Evolutionary conservation across 92 coral and sea anemone genomes (phyloP), one percentile per base, ranked within the genome.

Genomic region (Zoanthus solanderi): DNA sequence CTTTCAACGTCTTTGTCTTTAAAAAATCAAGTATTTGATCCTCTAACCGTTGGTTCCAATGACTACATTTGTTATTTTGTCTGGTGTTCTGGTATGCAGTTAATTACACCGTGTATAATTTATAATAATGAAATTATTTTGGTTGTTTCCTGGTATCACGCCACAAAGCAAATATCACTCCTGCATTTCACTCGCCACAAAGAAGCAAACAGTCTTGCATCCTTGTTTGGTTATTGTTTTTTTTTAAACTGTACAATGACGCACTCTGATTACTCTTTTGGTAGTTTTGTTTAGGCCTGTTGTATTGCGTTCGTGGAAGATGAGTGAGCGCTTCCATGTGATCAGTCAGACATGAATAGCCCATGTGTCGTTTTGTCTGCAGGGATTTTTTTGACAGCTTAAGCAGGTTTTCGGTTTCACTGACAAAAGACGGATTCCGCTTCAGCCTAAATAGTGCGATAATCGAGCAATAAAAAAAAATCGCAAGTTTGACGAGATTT

Each of bases 401-500:
- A 16, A 16, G 15, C 60, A 63, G 75, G 61, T 46, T 81, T 81
- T 65, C 85, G 18, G 85, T 81, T 81, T 81, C 75, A 67, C 12
- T 54, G 50, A 57, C 14, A 12, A 30, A 48, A 75, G n/a, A 45
- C 79, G 50, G 56, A 47, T 13, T 4, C 11, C 14, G 48, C 5
- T 8, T 45, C 32, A 11, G 17, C 14, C 61, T 1, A 9, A 14
- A 10, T 47, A 6, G 18, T 18, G 76, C 76, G 12, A 5, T 44
- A 30, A 11, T 7, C 61, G 44, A n/a, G 15, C 57, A 60, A 37
- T 37, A 37, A 34, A 61, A 57, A 34, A 45, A 60, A 79, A 52
- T 50, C 84, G 34, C 53, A 28, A 15, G 32, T 34, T 58, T 14
- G 37, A 29, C 54, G 72, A 14, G 31, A 56, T 77, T 78, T 14